Conservation (phyloP, 2,888 invertebrate genomes). For the Xanthia icteritia region DNA sequence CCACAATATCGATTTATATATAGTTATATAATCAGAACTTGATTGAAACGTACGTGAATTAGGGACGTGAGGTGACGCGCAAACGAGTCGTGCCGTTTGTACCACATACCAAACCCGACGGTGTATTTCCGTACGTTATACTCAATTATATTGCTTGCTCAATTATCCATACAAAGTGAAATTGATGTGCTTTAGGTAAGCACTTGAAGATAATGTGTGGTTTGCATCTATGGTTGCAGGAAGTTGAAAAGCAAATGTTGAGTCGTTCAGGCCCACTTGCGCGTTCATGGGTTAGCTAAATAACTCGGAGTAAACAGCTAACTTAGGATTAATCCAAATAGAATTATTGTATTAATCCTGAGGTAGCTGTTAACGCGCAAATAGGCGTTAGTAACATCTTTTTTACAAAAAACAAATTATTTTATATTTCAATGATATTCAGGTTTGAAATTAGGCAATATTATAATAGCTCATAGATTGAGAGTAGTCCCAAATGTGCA, state of each 20-base stretch:
- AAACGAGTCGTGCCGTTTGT: slow-evolving; percentile 56
- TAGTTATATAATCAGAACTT: slow-evolving; percentile 56
- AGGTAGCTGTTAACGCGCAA: too few relatives aligned
- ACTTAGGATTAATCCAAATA: too few relatives aligned
- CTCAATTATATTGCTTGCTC: slow-evolving; percentile 20
- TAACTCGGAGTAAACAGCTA: too few relatives aligned
- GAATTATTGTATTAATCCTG: too few relatives aligned
- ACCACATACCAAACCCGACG: slow-evolving; percentile 33
- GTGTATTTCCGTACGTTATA: slow-evolving; percentile 32
- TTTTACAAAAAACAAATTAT: background rate
- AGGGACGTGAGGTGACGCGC: slow-evolving; percentile 55
- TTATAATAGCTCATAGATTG: background rate
- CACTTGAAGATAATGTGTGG: background rate
- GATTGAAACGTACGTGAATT: slow-evolving; percentile 55
- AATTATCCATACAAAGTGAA: slow-evolving; percentile 32
- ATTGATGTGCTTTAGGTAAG: slow-evolving; percentile 6
- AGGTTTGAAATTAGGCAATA: background rate
- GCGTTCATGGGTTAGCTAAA: too few relatives aligned
- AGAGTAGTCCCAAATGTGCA: background rate
- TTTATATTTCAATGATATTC: background rate
- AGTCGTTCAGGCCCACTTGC: background rate
- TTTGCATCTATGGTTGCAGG: background rate
- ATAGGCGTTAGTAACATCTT: background rate
- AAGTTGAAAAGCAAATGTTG: background rate
- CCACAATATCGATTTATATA: slow-evolving; percentile 23